phyloP scores from a whole-genome alignment of 2,888 invertebrate genomes.

The Podotricha telesiphe region DNA sequence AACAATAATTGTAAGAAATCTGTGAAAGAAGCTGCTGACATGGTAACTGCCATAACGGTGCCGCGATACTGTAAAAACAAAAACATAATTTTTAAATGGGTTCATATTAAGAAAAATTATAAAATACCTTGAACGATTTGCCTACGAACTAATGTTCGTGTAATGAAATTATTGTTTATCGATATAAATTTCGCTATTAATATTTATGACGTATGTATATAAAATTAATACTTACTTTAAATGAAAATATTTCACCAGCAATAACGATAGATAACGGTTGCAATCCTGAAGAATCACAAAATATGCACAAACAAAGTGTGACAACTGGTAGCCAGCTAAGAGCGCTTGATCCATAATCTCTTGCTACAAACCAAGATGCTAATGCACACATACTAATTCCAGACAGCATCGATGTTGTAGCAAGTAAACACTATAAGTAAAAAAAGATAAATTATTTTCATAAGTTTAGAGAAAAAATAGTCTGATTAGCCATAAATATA shows the following conservation, averaged over 20 bases:
- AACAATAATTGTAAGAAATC: constrained; percentile 66
- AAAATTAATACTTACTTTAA: constrained; percentile 57
- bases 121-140: too few relatives aligned
- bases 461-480: too few relatives aligned
- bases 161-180: too few relatives aligned
- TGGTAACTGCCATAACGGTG: constrained; percentile 65
- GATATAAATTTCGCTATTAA: too few relatives aligned
- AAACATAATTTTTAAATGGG: neutral
- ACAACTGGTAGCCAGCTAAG: constrained; percentile 78
- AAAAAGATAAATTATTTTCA: too few relatives aligned
- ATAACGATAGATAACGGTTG: constrained; percentile 80
- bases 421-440: constrained; percentile 61
- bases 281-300: constrained; percentile 78
- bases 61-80: constrained; percentile 64
- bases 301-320: constrained; percentile 77
- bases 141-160: too few relatives aligned
- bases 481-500: too few relatives aligned
- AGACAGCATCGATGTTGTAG: constrained; percentile 63
- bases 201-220: too few relatives aligned
- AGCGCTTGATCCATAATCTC: constrained; percentile 52
- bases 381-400: constrained; percentile 70
- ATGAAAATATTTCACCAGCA: constrained; percentile 79
- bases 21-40: constrained; percentile 58
- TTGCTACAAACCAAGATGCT: constrained; percentile 71
- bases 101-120: too few relatives aligned